Base-by-base conservation (phyloP, 2,797 vertebrate species). In the Etheostoma nigrum region DNA sequence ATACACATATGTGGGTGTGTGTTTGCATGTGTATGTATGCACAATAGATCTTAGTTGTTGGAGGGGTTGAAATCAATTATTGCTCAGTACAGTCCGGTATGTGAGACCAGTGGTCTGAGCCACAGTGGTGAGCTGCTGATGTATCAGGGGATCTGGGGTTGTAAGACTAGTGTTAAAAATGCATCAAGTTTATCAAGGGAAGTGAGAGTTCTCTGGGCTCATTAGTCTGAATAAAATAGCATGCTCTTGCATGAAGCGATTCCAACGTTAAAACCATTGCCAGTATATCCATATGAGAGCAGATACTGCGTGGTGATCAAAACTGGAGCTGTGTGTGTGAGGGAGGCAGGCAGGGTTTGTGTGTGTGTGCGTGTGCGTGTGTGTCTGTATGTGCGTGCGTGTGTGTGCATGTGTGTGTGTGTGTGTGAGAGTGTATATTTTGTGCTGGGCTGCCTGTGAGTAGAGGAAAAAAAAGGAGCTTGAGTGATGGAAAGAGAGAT, bases 141-240 rank as follows among this genome's bases (percentile, higher is more conserved):
- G 83, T 74, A 79, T 86, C 69, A 42, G 59, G 76, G 79, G 83
- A 89, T 86, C 68, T 75, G 74, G 79, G 89, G 74, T 76, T 89
- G 90, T 91, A 84, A 81, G 80, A 91, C 90, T 87, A 74, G 64
- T 86, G 87, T 95, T 95, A 95, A 95, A 94, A 93, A 95, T 94
- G 91, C 86, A 94, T 93, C 85, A 86, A 93, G 92, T 94, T 94
- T 92, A 95, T 94, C 88, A 91, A 93, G 88, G 86, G 88, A 92
- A 92, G 89, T 91, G 88, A 86, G 89, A 88, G 84, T 91, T 93
- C 88, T 91, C 90, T 87, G 74, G 91, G 90, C 92, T 95, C 93
- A 94, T 94, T 94, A 94, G 92, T 91, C 86, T 90, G 93, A 91
- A 91, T 94, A 93, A 93, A 93, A 93, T 89, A 93, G 90, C 90